Evolutionary conservation across 92 coral and sea anemone genomes (phyloP).

Genomic region (Epizoanthus rinbou): DNA sequence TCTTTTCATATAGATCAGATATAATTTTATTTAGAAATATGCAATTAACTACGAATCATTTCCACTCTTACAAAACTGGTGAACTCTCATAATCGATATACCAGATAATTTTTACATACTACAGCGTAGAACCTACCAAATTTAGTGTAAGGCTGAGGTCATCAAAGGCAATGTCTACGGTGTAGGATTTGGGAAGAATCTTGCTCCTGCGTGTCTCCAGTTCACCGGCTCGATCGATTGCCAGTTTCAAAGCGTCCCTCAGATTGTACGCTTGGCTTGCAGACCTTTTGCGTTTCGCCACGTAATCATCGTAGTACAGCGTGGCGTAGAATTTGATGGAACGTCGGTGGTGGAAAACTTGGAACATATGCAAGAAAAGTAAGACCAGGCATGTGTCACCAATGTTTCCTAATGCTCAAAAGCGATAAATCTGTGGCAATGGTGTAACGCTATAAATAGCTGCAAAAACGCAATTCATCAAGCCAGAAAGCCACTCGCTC

Average conservation of each 20-base stretch:
- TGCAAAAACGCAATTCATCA: neutral
- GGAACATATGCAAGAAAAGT: neutral
- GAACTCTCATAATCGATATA: too few relatives aligned
- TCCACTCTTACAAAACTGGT: too few relatives aligned
- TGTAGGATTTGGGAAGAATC: slow-evolving; percentile 30
- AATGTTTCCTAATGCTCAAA: neutral
- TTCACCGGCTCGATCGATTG: neutral
- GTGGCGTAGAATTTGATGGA: neutral
- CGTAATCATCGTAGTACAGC: neutral
- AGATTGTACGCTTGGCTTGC: neutral
- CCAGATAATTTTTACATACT: too few relatives aligned
- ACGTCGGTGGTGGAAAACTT: neutral
- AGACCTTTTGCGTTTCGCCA: neutral
- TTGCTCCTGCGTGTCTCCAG: neutral
- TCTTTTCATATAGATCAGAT: too few relatives aligned
- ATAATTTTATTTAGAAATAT: too few relatives aligned
- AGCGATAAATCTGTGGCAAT: neutral
- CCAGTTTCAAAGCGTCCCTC: neutral
- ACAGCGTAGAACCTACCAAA: neutral
- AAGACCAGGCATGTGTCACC: neutral
- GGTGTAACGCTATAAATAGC: neutral
- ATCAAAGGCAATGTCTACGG: slow-evolving; percentile 16
- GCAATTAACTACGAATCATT: too few relatives aligned
- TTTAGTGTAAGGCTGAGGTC: slow-evolving; percentile 23
- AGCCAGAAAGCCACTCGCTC: neutral